Evolutionary conservation across 2,888 invertebrate genomes (phyloP), one percentile per base, ranked within the genome.

Genomic region (Alloplasta piceator): DNA sequence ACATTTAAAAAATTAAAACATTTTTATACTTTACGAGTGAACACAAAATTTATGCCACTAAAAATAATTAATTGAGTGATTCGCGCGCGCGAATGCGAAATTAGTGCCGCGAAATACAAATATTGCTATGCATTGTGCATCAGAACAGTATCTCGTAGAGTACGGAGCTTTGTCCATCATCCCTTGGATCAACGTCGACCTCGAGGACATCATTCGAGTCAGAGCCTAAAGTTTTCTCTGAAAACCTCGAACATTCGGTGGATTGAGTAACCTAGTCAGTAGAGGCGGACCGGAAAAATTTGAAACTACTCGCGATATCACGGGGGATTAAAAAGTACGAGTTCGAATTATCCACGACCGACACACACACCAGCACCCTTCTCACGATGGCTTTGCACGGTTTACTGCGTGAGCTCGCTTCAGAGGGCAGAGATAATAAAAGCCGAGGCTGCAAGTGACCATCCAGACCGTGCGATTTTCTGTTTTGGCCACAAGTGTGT

Each of bases 401-500:
- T 48, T 48, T 48, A 48, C 48, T 10, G n/a, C 48, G 48, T 48
- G 48, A 48, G 48, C 48, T 48, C 48, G 48, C 10, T 6, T 12
- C 0, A 5, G 48, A 48, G 48, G 48, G 48, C 48, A 12, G 43
- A 48, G n/a, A 5, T 48, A 2, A 48, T 48, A 10, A 10, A 48
- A 4, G 48, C 48, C 48, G 48, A 48, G 48, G 48, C 48, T 48
- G 48, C 48, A 48, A 48, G 48, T 48, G 48, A 48, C 48, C 48
- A 48, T 48, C 48, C 48, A 48, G 48, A 12, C 48, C 48, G 10
- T 48, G 48, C 48, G 12, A n/a, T 48, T 48, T 48, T 48, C 48
- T 48, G 48, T 48, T 10, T 48, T 48, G 48, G 48, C 48, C 48
- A 48, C 48, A 48, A 48, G 48, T 10, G 48, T 48, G 48, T 48